Evolutionary conservation across 1,140 invertebrate genomes (phyloP).

Genomic region (Drosophila varians): DNA sequence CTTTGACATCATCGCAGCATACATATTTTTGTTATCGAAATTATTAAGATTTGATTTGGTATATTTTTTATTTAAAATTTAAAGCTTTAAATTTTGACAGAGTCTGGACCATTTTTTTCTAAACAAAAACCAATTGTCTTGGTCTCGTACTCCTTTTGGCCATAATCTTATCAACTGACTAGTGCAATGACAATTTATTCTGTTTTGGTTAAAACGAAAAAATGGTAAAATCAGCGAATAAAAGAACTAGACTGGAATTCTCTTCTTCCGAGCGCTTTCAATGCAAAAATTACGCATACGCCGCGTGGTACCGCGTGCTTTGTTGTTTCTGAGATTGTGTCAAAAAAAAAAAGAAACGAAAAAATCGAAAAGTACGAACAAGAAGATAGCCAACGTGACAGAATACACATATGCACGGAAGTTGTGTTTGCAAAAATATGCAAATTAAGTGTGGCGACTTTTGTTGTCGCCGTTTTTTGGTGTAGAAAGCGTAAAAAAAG

Average conservation of each 20-base stretch:
- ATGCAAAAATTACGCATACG: slow-evolving; percentile 80
- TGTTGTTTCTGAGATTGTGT: slow-evolving; percentile 38
- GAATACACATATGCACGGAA: slow-evolving; percentile 37
- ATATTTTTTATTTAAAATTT: neutral
- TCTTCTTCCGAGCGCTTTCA: slow-evolving; percentile 42
- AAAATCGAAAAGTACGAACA: slow-evolving; percentile 37
- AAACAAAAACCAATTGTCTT: slow-evolving; percentile 25
- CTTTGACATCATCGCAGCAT: too few relatives aligned
- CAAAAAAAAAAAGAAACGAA: slow-evolving; percentile 40
- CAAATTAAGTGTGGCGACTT: slow-evolving; percentile 79
- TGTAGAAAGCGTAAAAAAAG: slow-evolving; percentile 71
- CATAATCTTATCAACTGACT: slow-evolving; percentile 59
- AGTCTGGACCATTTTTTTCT: neutral
- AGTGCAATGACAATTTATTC: slow-evolving; percentile 67
- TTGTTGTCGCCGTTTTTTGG: slow-evolving; percentile 53
- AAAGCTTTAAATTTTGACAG: neutral
- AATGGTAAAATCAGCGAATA: slow-evolving; percentile 34
- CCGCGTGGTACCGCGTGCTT: slow-evolving; percentile 54
- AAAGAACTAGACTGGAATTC: slow-evolving; percentile 37
- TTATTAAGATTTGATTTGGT: neutral
- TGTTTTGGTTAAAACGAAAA: slow-evolving; percentile 18
- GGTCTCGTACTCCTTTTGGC: slow-evolving; percentile 31
- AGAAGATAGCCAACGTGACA: slow-evolving; percentile 74
- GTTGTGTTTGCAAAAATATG: slow-evolving; percentile 69
- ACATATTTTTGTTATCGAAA: neutral